Base-by-base conservation (phyloP, 2,888 invertebrate genomes). In the Cetonia aurata region DNA sequence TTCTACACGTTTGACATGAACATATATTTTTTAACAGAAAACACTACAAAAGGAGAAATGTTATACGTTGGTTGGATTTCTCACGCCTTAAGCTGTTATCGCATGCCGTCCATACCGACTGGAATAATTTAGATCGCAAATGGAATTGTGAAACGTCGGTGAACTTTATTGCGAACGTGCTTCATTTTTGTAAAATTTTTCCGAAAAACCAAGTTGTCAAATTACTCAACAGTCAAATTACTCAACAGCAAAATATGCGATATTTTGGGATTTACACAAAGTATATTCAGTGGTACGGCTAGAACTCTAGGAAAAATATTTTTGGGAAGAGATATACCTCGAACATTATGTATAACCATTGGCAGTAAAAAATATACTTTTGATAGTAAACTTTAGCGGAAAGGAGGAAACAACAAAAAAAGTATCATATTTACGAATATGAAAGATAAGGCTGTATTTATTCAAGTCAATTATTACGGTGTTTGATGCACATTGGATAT, bases 101-200 rank as follows among this genome's bases (percentile, higher is more conserved):
- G 62, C 56, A 17, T 15, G 48, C 62, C 62, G 62, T 33, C 33
- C 62, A 48, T 9, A 17, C n/a, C 31, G 17, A 19, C 19, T 48
- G 62, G 62, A 62, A 62, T 62, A 48, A 62, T 62, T 62, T 62
- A 62, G 48, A 62, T 62, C 62, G 48, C 62, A 48, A 62, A 62
- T 62, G 48, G 46, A 62, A 62, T 48, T 62, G 48, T 48, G 48
- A 62, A 62, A 62, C 31, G 62, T 48, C 62, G 48, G 48, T 37
- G 62, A 62, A 48, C 46, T 62, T 62, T 62, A 62, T 62, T 48
- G 48, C 48, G 62, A 37, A 62, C 62, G 62, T 62, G 62, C 33
- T 62, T 62, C 48, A 62, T 33, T 62, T 62, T 48, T 62, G 48
- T 33, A 42, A 46, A 48, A 62, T 46, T 33, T 15, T 42, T 19